Base-by-base conservation (phyloP, 2,888 invertebrate genomes). In the Hirudinaria manillensis region DNA sequence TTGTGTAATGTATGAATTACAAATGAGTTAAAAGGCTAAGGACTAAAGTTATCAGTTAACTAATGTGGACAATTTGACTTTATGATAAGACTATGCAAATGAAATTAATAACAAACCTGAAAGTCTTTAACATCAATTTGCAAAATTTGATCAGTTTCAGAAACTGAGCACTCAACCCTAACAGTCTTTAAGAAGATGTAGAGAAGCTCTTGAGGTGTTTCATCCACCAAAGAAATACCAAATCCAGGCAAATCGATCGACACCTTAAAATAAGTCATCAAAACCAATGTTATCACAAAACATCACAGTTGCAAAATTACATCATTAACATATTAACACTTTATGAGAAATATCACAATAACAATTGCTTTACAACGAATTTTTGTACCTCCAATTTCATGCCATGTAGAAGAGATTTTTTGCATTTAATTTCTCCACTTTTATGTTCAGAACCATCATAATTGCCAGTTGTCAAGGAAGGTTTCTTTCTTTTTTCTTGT, bases 121-220 rank as follows among this genome's bases (percentile, higher is more conserved):
- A 78, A 70, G 68, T 73, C 68, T 34, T 75, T 76, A 24, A 77
- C 75, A 32, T 72, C 75, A 21, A 76, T 51, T 27, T 77, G 71
- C 24, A 77, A 68, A 24, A 71, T 67, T 68, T 77, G 77, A 27
- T 74, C 72, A 6, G 16, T 32, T 27, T 36, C 21, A 32, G 67
- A 61, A 27, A 70, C 51, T 29, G 32, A 70, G 70, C 77, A 76
- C 19, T 76, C 75, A 10, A 77, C 21, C 19, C 36, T 36, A 27
- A 77, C 53, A 55, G 70, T 75, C 29, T 68, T 45, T 61, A 86
- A 79, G 7, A 81, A 79, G 34, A 91, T 89, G 85, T 92, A 93
- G 78, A 93, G 86, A 72, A 95, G 87, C 87, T 94, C 95, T 81
- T 92, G 92, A 24, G 91, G 89, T 4, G 91, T 90, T 78, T 88